Percentiles rank a stretch among this genome's conserved stretches.
These are phyloP conservation scores for Rutpela maculata DNA, from an alignment of 2,888 invertebrate genomes.

Conservation along the genomic window DNA sequence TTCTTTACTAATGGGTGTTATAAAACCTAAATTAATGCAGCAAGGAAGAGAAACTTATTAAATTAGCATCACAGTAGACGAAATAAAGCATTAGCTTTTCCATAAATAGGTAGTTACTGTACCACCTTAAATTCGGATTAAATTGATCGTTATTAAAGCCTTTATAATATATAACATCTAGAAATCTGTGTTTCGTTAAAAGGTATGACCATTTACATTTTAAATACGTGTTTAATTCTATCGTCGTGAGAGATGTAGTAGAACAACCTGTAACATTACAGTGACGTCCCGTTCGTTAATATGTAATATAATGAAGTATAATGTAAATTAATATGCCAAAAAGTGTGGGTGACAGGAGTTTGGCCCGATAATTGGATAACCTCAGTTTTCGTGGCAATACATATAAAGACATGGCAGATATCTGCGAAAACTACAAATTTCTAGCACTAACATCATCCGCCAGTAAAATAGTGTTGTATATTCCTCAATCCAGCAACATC, in stretches of 20 bases:
- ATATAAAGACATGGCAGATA: too few species aligned
- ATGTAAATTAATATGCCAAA: neutral
- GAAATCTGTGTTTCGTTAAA: neutral
- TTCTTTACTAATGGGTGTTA: neutral
- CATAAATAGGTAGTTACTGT: neutral
- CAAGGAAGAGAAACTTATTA: neutral
- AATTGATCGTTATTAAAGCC: neutral
- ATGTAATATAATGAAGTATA: neutral
- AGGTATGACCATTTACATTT: neutral
- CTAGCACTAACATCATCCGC: too few species aligned
- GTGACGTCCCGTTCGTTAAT: neutral
- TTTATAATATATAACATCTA: slow-evolving; percentile 1
- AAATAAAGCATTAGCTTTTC: slow-evolving; percentile 1
- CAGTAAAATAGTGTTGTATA: too few species aligned
- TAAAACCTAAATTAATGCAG: neutral
- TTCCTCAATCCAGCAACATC: too few species aligned
- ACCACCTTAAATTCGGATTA: neutral
- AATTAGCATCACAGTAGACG: neutral
- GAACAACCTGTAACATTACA: neutral
- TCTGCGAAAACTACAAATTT: too few species aligned
- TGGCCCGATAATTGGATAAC: too few species aligned
- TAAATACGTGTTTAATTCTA: slow-evolving; percentile 7
- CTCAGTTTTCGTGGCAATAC: too few species aligned
- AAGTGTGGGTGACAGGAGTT: too few species aligned
- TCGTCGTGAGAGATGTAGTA: neutral